phyloP scores from a whole-genome alignment of 2,797 vertebrate genomes.

The Garrulus glandarius region DNA sequence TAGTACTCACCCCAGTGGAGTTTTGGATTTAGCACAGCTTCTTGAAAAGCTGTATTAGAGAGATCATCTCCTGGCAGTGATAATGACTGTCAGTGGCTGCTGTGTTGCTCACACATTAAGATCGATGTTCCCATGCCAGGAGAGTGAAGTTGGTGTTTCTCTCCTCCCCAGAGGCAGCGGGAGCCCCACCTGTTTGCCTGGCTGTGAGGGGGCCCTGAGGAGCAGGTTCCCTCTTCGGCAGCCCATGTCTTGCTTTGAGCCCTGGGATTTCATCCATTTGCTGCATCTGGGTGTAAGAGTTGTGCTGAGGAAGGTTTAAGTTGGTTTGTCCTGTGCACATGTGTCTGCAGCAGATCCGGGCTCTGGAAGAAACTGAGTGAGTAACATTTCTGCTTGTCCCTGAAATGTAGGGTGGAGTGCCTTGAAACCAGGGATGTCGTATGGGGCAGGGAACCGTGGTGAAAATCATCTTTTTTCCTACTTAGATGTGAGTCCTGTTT shows the following conservation, averaged over 20 bases:
- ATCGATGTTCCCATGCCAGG: fast-evolving
- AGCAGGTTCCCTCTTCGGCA: background rate
- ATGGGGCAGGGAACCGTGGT: background rate
- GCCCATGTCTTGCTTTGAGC: background rate
- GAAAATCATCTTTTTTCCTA: background rate
- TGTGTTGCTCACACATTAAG: fast-evolving
- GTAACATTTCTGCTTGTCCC: background rate
- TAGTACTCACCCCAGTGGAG: background rate
- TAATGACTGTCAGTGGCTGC: background rate
- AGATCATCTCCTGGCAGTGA: background rate
- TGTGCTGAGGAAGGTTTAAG: background rate
- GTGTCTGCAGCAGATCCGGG: background rate
- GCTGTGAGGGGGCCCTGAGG: background rate
- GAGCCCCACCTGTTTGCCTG: background rate
- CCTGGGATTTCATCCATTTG: background rate
- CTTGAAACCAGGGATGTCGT: background rate
- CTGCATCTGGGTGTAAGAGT: background rate
- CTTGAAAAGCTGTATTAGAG: background rate
- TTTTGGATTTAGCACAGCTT: background rate
- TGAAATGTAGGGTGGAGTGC: fast-evolving
- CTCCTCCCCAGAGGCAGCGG: fast-evolving
- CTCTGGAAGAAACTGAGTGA: background rate
- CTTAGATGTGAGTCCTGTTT: background rate
- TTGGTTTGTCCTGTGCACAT: background rate
- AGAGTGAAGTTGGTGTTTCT: background rate